These are phyloP conservation scores for Tiliacea aurago DNA, from an alignment of 2,888 invertebrate genomes.

Conservation along the genomic window DNA sequence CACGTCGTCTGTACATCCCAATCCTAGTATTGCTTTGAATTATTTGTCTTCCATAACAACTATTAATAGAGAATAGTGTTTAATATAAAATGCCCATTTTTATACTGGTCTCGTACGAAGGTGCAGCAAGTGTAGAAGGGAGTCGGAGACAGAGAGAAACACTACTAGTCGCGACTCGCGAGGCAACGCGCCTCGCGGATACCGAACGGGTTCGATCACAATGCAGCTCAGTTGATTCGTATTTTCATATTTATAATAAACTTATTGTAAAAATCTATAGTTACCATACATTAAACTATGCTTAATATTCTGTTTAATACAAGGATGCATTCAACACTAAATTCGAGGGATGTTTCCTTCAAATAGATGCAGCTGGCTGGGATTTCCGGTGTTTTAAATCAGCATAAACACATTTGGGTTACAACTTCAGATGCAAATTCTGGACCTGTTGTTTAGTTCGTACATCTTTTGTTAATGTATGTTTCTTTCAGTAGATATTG, in stretches of 20 bases:
- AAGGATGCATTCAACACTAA: slow-evolving; percentile 69
- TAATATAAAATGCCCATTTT: slow-evolving; percentile 42
- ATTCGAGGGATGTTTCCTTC: slow-evolving; percentile 64
- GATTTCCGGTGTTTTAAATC: slow-evolving; percentile 30
- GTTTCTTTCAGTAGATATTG: slow-evolving; percentile 36
- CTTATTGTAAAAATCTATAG: slow-evolving; percentile 87
- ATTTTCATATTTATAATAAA: slow-evolving; percentile 83
- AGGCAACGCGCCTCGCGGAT: slow-evolving; percentile 67
- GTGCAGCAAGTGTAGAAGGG: slow-evolving; percentile 77
- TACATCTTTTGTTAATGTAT: slow-evolving; percentile 19
- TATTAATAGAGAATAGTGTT: slow-evolving; percentile 60
- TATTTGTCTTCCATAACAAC: slow-evolving; percentile 70
- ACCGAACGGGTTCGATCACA: slow-evolving; percentile 86
- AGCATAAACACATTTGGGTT: slow-evolving; percentile 42
- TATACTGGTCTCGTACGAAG: slow-evolving; percentile 72
- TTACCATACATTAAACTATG: slow-evolving; percentile 84
- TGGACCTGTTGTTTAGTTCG: slow-evolving; percentile 30
- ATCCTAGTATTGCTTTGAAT: slow-evolving; percentile 76
- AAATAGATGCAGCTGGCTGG: slow-evolving; percentile 52
- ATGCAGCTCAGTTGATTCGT: slow-evolving; percentile 90
- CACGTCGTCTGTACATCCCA: slow-evolving; percentile 61
- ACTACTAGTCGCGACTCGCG: slow-evolving; percentile 73
- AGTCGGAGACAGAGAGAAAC: slow-evolving; percentile 76
- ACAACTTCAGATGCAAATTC: slow-evolving; percentile 49
- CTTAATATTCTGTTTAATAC: slow-evolving; percentile 71